A percentile compares a stretch with the other conserved stretches of the same genome.
Evolutionary conservation across 2,888 invertebrate species (phyloP).

Genomic region (Agelastica alni): DNA sequence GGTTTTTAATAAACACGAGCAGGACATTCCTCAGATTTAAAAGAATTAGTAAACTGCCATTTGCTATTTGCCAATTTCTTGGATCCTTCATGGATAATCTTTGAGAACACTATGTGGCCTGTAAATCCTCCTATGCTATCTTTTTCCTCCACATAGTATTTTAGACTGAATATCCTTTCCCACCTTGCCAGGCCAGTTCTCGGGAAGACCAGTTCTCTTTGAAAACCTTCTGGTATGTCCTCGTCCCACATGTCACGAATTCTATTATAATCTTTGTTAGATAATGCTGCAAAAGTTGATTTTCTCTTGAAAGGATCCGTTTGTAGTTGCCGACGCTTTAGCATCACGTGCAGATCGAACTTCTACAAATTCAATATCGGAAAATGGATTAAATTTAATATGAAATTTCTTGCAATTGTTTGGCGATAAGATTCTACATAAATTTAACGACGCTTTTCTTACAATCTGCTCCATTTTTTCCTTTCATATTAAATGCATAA

Average conservation of each 20-base stretch:
- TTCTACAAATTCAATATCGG: neutral
- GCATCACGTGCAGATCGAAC: neutral
- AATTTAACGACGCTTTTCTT: neutral
- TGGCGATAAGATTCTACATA: neutral
- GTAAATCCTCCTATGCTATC: neutral
- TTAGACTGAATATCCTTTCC: no score
- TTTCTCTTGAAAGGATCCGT: neutral
- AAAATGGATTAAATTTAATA: neutral
- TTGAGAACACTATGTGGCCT: neutral
- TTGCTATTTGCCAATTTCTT: neutral
- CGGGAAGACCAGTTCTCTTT: no score
- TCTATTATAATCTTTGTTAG: neutral
- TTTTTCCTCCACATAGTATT: neutral
- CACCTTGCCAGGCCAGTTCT: no score
- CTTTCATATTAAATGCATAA: no score
- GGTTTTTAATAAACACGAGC: neutral
- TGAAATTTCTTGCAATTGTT: neutral
- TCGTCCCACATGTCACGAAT: neutral
- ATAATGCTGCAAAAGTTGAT: neutral
- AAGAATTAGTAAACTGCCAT: neutral
- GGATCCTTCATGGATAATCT: neutral
- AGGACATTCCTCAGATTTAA: neutral
- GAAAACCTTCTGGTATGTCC: neutral
- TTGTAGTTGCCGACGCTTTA: neutral
- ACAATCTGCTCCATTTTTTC: neutral